Evolutionary conservation across 2,797 vertebrate genomes (phyloP), one percentile per base, ranked within the genome.

Genomic region (Antennarius maculatus): DNA sequence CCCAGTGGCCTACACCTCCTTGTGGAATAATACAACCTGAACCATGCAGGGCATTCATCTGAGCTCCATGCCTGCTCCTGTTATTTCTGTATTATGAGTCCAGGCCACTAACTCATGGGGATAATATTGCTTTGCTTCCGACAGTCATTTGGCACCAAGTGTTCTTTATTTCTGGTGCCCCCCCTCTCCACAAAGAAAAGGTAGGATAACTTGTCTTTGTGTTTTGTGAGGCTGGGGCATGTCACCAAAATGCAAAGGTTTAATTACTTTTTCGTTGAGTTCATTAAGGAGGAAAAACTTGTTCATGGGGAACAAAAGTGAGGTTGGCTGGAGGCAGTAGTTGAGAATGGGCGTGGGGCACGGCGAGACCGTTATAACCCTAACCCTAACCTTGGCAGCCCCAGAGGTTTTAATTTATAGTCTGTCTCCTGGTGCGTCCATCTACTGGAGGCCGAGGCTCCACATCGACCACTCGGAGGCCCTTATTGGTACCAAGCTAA

Each of bases 191-290:
- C 76, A 23, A 23, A 23, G 23, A 23, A 23, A 23, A 23, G 23
- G 23, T 23, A 23, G 23, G 23, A 23, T 23, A 23, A 23, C 78
- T 68, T 85, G 91, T 80, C 88, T 92, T 92, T 92, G 86, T 89
- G 81, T 81, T 71, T 59, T 28, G 41, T 69, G 52, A 82, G 79
- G 88, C 82, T 60, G 74, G 75, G 86, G 87, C 90, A 79, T 86
- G 88, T 87, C 83, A 86, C 88, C 76, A 61, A 90, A 91, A 90
- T 77, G 88, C 87, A 88, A 89, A 90, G 90, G 83, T 92, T 93
- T 94, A 92, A 94, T 94, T 93, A 94, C 88, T 92, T 94, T 94
- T 34, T 86, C 90, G 90, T 90, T 91, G 92, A 94, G 93, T 93
- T 93, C 93, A 94, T 94, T 91, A 91, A 92, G 85, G 82, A 88